These are phyloP conservation scores for Luehdorfia chinensis DNA, from an alignment of 1,140 invertebrate species.

Conservation along the genomic window DNA sequence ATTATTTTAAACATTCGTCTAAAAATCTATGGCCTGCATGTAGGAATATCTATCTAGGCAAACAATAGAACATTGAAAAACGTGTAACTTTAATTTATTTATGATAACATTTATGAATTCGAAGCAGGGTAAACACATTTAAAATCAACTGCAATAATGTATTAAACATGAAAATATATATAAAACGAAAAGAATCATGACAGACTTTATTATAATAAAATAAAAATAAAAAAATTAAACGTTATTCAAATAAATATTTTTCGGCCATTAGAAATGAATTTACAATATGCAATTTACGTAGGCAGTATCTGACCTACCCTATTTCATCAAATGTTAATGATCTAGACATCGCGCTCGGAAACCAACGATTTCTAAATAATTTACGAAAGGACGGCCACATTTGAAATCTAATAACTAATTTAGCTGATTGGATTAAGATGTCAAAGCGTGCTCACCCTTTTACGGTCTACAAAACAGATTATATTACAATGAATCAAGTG, in stretches of 20 bases:
- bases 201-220: too few relatives aligned
- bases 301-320: slow-evolving; percentile 45
- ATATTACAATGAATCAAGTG: slow-evolving; percentile 33
- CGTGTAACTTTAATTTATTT: too few relatives aligned
- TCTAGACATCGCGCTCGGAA: slow-evolving; percentile 27
- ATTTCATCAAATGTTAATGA: slow-evolving; percentile 53
- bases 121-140: too few relatives aligned
- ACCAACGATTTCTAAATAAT: slow-evolving; percentile 45
- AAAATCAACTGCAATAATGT: too few relatives aligned
- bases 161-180: too few relatives aligned
- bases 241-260: background rate
- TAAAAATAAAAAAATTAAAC: too few relatives aligned
- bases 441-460: slow-evolving; percentile 45
- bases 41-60: too few relatives aligned
- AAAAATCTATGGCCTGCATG: too few relatives aligned
- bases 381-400: slow-evolving; percentile 38
- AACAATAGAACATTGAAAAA: too few relatives aligned
- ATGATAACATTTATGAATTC: too few relatives aligned
- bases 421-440: slow-evolving; percentile 69
- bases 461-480: slow-evolving; percentile 63
- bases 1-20: too few relatives aligned
- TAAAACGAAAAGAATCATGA: too few relatives aligned
- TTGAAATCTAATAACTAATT: slow-evolving; percentile 62
- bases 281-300: slow-evolving; percentile 23
- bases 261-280: slow-evolving; percentile 15